Evolutionary conservation across 2,797 vertebrate genomes (phyloP), one percentile per base, ranked within the genome.

Genomic region (Strix occidentalis): DNA sequence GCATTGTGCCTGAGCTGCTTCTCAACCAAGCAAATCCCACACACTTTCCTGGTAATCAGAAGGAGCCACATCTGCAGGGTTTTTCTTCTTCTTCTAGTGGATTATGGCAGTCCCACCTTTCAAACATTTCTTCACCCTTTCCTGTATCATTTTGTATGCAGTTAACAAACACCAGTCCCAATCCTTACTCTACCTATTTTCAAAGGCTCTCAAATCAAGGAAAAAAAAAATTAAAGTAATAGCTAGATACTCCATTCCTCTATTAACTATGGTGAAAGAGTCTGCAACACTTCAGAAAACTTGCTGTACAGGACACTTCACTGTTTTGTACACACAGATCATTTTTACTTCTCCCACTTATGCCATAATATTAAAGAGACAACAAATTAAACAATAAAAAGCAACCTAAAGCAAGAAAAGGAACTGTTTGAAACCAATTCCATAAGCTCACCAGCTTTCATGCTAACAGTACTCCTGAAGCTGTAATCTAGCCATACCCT

Each of bases 351-450:
- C 51, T 51, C 41, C 33, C 12, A 31, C 13, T 39, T 48, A 16
- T 0, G 2, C 10, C 1, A 0, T 0, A 4, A 6, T 8, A 8
- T 31, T 16, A 23, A 10, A 51, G 1, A 33, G 3, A 20, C 0
- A 2, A 11, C 11, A 69, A 56, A 63, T 5, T 6, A 37, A 82
- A 56, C 19, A 29, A 24, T 0, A 31, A 64, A 72, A 60, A 29
- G 15, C 12, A 66, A 33, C 3, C 0, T 6, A 16, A 71, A 58
- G 6, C 24, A 37, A 48, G 4, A 11, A 11, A 3, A 13, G 13
- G 3, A 71, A 51, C 1, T 6, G 5, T 18, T 58, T 28, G 17
- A 54, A 61, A n/a, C 1, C 1, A 0, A 20, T 11, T 13, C 20
- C 64, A 24, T 10, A 53, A 53, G 10, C 11, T 29, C 17, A 26